Base-by-base conservation (phyloP, 2,888 invertebrate species). In the Sinelater perroti region DNA sequence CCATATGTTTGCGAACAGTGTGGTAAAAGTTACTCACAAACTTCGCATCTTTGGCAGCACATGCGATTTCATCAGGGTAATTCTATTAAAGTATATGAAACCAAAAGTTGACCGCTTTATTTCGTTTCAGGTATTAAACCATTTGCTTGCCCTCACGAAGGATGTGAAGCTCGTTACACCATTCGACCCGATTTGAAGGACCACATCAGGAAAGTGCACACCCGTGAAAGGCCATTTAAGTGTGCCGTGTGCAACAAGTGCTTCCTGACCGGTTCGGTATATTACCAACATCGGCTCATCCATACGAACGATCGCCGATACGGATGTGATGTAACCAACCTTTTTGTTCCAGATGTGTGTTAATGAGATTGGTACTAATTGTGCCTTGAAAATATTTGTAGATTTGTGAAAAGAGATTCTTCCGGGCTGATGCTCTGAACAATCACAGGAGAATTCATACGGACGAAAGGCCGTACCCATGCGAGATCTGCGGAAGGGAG, bases 11-110 rank as follows among this genome's bases (percentile, higher is more conserved):
- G 85, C 63, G 85, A 86, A 65, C 81, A 84, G 35, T 86, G 85
- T 62, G 85, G 85, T n/a, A 79, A 83, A 59, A 82, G 83, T 3
- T 84, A 83, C 65, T 79, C 86, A 0, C 86, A 86, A 69, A 85
- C 85, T 0, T 85, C 85, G 46, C 86, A 86, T 69, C 77, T 86
- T 65, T 85, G 85, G 85, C 86, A 86, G 52, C 86, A 86, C 67
- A 82, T 85, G 72, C 77, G 86, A 61, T 86, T 86, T 64, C 86
- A 86, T 71, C 84, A 85, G 80, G 85, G 85, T 78, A 73, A 33
- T 5, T 26, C 8, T 13, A 4, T 2, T 16, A 2, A 36, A 16
- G n/a, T 31, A 31, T 6, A 6, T 8, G 6, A 36, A 18, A 14
- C 20, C 3, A 10, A 5, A 2, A 10, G 14, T 18, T 11, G 13